Conservation (phyloP, 1,140 invertebrate genomes). For the Augochlora pura region DNA sequence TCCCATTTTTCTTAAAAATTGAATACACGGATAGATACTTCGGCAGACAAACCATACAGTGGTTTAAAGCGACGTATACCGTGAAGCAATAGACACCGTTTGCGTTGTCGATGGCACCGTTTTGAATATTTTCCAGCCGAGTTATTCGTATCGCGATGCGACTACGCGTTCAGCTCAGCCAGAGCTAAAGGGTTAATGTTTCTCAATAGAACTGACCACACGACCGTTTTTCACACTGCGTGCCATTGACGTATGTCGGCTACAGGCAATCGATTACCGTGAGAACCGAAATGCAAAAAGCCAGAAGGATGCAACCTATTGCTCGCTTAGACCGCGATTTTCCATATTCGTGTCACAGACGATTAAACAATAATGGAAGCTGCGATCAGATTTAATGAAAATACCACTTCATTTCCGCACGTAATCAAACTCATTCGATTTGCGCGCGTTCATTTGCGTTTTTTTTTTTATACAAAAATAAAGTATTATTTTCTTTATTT, state of each 20-base stretch:
- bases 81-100: not conserved
- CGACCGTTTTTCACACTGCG: not conserved
- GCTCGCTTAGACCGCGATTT: not conserved
- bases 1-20: no score
- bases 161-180: not conserved
- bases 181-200: not conserved
- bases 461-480: no score
- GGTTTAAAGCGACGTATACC: no score
- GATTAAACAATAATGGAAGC: not conserved
- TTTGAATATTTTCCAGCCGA: not conserved
- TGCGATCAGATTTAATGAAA: not conserved
- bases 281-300: not conserved
- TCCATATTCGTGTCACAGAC: not conserved
- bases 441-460: no score
- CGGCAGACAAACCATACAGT: no score
- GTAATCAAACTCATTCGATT: no score
- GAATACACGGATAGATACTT: no score
- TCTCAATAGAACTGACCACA: conserved; percentile 3
- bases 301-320: not conserved
- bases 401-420: no score
- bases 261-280: not conserved
- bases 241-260: conserved; percentile 1
- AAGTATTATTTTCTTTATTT: no score
- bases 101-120: not conserved
- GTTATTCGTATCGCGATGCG: not conserved